These are phyloP conservation scores for Amazona vittata DNA, from an alignment of 2,113 vertebrate species.

Conservation along the genomic window DNA sequence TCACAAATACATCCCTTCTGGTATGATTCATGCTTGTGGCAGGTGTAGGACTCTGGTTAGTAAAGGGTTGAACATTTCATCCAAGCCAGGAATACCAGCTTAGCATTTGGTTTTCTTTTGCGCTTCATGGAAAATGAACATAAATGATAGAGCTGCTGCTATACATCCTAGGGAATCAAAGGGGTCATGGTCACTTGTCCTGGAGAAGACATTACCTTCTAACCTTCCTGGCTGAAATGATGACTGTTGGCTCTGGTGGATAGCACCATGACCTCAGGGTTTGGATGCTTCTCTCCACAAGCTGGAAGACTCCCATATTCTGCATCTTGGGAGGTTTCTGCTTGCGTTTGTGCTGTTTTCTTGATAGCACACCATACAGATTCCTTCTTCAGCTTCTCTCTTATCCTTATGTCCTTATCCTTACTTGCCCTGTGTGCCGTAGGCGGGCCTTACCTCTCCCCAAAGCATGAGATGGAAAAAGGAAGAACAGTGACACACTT, in stretches of 20 bases:
- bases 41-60: neutral
- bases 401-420: constrained; percentile 18
- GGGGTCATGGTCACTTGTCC: neutral
- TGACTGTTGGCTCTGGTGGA: neutral
- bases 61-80: neutral
- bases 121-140: neutral
- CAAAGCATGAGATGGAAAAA: constrained; percentile 21
- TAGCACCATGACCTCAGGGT: neutral
- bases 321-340: neutral
- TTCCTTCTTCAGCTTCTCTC: neutral
- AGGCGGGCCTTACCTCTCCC: constrained; percentile 30
- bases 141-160: neutral
- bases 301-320: neutral
- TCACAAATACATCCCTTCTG: neutral
- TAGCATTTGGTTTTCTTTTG: neutral
- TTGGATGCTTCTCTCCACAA: neutral
- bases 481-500: neutral
- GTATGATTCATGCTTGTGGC: neutral
- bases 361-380: neutral
- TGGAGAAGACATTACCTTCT: neutral
- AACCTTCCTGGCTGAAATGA: fast-evolving
- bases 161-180: neutral
- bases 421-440: neutral
- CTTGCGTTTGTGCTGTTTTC: neutral
- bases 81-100: neutral